Percentiles rank a stretch among this genome's conserved stretches.
Conservation (phyloP, 2,113 vertebrate genomes). For the Urocitellus parryii region DNA sequence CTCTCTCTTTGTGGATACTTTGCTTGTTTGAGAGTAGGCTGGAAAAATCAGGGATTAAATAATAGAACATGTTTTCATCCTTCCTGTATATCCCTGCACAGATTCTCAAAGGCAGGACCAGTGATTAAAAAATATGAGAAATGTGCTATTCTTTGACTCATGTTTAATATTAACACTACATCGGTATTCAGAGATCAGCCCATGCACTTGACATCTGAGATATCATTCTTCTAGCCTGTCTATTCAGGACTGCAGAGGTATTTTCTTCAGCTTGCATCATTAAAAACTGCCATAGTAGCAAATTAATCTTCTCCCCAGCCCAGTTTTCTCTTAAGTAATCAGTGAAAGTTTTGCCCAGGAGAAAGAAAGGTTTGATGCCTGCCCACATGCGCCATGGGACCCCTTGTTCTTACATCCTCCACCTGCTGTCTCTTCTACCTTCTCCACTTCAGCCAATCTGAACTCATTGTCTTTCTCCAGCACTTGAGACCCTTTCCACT, state of each 20-base stretch:
- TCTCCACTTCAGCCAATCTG: background rate
- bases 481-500: background rate
- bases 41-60: background rate
- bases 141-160: background rate
- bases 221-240: background rate
- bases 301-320: background rate
- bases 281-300: background rate
- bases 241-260: background rate
- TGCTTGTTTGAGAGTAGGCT: background rate
- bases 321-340: background rate
- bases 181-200: background rate
- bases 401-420: fast-evolving
- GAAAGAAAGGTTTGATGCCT: background rate
- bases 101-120: background rate
- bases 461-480: background rate
- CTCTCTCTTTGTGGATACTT: background rate
- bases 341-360: background rate
- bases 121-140: background rate
- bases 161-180: background rate
- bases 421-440: background rate
- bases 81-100: background rate
- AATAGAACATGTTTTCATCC: background rate
- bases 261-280: background rate
- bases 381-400: background rate
- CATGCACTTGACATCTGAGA: background rate